Evolutionary conservation across 2,113 vertebrate species (phyloP).

Genomic region (Barnardius zonarius): DNA sequence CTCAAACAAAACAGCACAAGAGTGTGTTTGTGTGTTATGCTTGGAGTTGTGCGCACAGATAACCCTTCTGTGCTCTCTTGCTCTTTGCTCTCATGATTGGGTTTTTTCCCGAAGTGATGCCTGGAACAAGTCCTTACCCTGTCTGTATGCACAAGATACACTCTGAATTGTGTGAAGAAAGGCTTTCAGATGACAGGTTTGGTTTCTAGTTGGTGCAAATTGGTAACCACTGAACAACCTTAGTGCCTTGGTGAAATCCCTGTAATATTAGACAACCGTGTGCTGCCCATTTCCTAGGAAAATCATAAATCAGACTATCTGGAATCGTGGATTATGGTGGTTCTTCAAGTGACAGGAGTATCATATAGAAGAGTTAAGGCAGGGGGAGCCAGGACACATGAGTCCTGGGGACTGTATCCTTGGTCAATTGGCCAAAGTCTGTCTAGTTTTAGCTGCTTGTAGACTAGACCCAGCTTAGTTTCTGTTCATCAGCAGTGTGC

Average conservation of each 20-base stretch:
- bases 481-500: not conserved
- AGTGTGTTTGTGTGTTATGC: not conserved
- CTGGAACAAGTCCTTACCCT: not conserved
- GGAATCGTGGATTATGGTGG: not conserved
- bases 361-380: fast-evolving
- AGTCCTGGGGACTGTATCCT: not conserved
- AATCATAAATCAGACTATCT: not conserved
- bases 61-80: not conserved
- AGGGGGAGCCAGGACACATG: fast-evolving
- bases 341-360: not conserved
- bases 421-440: not conserved
- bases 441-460: not conserved
- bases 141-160: not conserved
- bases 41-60: not conserved
- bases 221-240: not conserved
- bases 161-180: not conserved
- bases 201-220: not conserved
- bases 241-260: not conserved
- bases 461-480: not conserved
- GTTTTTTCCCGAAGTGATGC: not conserved
- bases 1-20: not conserved
- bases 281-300: not conserved
- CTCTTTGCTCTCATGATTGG: not conserved
- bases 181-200: not conserved
- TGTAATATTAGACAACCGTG: fast-evolving